These are phyloP conservation scores for Xanthorhoe spadicearia DNA, from an alignment of 2,888 invertebrate species.

Conservation along the genomic window DNA sequence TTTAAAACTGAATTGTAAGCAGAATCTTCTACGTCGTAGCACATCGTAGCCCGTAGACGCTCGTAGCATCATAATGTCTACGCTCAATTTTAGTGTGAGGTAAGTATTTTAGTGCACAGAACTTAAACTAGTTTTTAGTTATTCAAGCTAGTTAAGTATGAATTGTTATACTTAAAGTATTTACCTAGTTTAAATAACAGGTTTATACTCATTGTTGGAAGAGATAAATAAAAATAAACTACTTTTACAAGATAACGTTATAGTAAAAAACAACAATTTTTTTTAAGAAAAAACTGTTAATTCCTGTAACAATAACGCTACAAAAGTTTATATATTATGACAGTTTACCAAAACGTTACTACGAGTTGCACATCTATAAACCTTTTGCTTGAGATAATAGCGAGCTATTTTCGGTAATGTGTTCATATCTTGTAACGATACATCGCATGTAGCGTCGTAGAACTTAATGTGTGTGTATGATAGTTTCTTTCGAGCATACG, in stretches of 20 bases:
- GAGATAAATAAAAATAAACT: too few relatives aligned
- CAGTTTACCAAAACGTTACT: too few relatives aligned
- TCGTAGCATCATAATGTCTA: conserved; percentile 16
- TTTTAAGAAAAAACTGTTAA: too few relatives aligned
- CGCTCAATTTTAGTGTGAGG: not conserved
- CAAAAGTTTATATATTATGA: too few relatives aligned
- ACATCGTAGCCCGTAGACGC: conserved; percentile 17
- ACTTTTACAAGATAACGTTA: too few relatives aligned
- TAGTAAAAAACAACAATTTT: too few relatives aligned
- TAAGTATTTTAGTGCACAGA: not conserved
- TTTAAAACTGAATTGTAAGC: not conserved
- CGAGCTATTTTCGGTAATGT: conserved; percentile 18
- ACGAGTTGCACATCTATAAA: conserved; percentile 6
- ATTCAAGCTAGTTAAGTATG: too few relatives aligned
- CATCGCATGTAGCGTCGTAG: conserved; percentile 18
- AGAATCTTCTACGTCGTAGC: conserved; percentile 15
- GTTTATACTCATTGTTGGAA: too few relatives aligned
- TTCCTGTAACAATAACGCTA: too few relatives aligned
- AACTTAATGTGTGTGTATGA: conserved; percentile 9
- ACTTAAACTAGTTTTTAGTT: not conserved
- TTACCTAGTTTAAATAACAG: too few relatives aligned
- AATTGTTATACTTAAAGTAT: too few relatives aligned
- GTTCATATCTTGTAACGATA: conserved; percentile 15
- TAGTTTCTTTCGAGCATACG: conserved; percentile 6
- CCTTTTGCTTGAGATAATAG: not conserved